A percentile compares a stretch with the other conserved stretches of the same genome.
Evolutionary conservation across 2,888 invertebrate species (phyloP).

Genomic region (Caenorhabditis imperialis): DNA sequence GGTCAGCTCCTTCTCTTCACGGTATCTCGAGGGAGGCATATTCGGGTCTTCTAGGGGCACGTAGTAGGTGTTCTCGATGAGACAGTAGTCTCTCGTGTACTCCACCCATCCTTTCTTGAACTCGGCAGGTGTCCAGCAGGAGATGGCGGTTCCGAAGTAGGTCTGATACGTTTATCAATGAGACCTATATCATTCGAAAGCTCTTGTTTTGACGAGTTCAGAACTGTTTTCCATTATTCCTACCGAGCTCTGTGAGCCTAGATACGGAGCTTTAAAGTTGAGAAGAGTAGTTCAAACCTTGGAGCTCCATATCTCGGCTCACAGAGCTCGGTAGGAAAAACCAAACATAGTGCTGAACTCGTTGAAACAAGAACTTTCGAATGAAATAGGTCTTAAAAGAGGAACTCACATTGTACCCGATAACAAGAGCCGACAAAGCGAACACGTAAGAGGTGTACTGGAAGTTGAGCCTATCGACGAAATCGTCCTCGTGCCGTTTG

Average conservation of each 20-base stretch:
- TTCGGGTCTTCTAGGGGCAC: constrained; percentile 67
- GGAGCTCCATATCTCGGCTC: too few relatives aligned
- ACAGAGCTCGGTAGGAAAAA: too few relatives aligned
- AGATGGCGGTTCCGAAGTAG: constrained; percentile 70
- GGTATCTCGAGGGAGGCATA: constrained; percentile 55
- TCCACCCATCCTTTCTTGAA: constrained; percentile 79
- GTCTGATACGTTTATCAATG: constrained; percentile 33
- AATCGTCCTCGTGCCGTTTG: constrained; percentile 78
- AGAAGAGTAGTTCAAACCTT: too few relatives aligned
- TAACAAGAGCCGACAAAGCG: constrained; percentile 78
- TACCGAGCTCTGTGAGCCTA: too few relatives aligned
- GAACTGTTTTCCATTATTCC: too few relatives aligned
- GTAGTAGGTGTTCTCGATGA: constrained; percentile 80
- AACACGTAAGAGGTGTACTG: constrained; percentile 79
- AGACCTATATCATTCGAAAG: too few relatives aligned
- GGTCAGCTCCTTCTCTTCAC: constrained; percentile 67
- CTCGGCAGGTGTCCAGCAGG: constrained; percentile 77
- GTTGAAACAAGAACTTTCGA: too few relatives aligned
- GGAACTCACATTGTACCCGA: constrained; percentile 65
- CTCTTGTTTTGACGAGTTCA: too few relatives aligned
- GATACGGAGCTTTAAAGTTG: too few relatives aligned
- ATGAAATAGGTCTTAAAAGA: too few relatives aligned
- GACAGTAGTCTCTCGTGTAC: constrained; percentile 81
- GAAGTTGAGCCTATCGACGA: constrained; percentile 79
- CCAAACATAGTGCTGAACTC: too few relatives aligned